phyloP scores from a whole-genome alignment of 2,797 vertebrate species.

The Acanthornis magna region DNA sequence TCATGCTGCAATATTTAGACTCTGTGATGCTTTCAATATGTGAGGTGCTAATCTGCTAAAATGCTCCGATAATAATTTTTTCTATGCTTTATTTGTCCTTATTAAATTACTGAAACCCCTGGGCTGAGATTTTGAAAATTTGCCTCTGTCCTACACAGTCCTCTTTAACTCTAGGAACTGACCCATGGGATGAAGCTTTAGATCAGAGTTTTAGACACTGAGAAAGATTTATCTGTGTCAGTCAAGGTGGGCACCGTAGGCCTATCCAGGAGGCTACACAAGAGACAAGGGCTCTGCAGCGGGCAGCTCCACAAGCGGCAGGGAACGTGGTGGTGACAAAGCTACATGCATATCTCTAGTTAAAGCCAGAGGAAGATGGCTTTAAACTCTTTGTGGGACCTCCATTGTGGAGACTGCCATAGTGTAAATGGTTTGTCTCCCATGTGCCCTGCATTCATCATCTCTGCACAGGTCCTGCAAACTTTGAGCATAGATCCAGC shows the following conservation, averaged over 20 bases:
- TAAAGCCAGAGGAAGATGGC: background rate
- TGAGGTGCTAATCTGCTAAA: slow-evolving; percentile 26
- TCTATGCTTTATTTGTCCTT: slow-evolving; percentile 35
- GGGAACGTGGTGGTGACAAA: background rate
- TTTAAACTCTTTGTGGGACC: background rate
- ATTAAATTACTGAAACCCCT: slow-evolving; percentile 21
- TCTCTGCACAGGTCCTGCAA: background rate
- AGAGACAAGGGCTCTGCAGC: fast-evolving
- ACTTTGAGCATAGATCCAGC: background rate
- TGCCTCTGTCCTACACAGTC: background rate
- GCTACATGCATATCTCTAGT: background rate
- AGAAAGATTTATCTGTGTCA: background rate
- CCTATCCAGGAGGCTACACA: background rate
- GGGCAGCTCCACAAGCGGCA: background rate
- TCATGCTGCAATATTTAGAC: slow-evolving; percentile 5
- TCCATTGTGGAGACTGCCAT: background rate
- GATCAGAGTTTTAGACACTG: background rate
- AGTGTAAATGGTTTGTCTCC: background rate
- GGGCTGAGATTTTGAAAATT: background rate
- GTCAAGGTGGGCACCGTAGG: background rate
- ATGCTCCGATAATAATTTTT: slow-evolving; percentile 36
- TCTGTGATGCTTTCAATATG: slow-evolving; percentile 3
- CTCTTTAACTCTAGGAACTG: background rate
- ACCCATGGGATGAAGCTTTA: background rate
- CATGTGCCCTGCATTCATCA: background rate